Percentiles rank a stretch among this genome's conserved stretches.
These are phyloP conservation scores for Xylocopa sonorina DNA, from an alignment of 1,140 invertebrate species.

Conservation along the genomic window DNA sequence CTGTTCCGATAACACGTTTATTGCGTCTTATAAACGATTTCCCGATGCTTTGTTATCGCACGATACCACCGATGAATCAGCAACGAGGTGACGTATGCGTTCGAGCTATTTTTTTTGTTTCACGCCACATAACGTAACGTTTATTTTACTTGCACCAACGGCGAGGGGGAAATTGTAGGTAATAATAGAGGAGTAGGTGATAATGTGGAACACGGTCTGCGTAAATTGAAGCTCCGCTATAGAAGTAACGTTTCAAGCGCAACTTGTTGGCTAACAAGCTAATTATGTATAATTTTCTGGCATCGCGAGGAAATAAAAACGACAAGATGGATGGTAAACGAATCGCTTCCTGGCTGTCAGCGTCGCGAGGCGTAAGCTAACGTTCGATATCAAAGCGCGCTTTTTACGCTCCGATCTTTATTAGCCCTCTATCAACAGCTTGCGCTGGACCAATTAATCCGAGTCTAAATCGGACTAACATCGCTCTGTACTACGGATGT, in stretches of 20 bases:
- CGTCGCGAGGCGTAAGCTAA: not conserved
- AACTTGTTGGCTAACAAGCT: too few relatives aligned
- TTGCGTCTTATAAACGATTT: not conserved
- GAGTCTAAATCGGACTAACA: conserved; percentile 29
- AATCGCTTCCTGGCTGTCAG: not conserved
- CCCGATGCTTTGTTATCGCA: not conserved
- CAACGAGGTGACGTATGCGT: not conserved
- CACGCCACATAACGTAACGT: too few relatives aligned
- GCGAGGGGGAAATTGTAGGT: too few relatives aligned
- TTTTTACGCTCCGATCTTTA: not conserved
- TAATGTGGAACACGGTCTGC: not conserved
- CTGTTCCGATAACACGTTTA: conserved; percentile 6
- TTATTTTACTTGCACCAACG: too few relatives aligned
- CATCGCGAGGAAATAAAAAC: too few relatives aligned
- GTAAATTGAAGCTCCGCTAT: not conserved
- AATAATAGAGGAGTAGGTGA: too few relatives aligned
- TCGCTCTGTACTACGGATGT: conserved; percentile 29
- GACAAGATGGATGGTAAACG: not conserved
- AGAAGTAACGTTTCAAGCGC: not conserved
- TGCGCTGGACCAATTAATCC: conserved; percentile 38
- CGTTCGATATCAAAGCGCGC: not conserved
- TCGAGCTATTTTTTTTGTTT: not conserved
- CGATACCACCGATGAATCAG: not conserved
- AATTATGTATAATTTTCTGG: too few relatives aligned
- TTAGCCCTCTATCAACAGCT: conserved; percentile 1